Conservation (phyloP, 2,888 invertebrate species). For the Athrips mouffetella region DNA sequence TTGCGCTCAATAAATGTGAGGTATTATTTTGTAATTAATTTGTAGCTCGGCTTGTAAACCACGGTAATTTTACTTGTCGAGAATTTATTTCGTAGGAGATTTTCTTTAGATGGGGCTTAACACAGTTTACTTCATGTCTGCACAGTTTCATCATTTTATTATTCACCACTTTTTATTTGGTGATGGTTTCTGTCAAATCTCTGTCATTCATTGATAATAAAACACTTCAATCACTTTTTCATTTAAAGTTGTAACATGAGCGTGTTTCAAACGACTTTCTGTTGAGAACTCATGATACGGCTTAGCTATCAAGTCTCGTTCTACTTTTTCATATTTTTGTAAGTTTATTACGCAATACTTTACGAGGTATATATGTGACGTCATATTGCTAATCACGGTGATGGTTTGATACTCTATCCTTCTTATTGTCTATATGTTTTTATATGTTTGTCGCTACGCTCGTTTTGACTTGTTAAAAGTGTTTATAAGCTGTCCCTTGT, state of each 20-base stretch:
- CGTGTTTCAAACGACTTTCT: not conserved
- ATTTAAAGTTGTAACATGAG: constrained; percentile 7
- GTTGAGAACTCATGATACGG: constrained; percentile 11
- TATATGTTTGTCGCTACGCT: constrained; percentile 21
- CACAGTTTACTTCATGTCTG: constrained; percentile 57
- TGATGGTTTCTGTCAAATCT: constrained; percentile 45
- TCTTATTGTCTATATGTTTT: constrained; percentile 39
- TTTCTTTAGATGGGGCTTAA: constrained; percentile 50
- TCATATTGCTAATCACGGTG: constrained; percentile 61
- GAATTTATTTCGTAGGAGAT: constrained; percentile 36
- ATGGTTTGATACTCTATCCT: constrained; percentile 71
- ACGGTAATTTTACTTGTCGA: constrained; percentile 22
- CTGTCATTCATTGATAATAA: constrained; percentile 12
- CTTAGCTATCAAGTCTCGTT: not conserved
- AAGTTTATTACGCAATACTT: no score
- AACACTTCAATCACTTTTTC: constrained; percentile 1
- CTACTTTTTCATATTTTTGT: constrained; percentile 16
- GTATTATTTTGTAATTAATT: constrained; percentile 39
- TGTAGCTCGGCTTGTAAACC: constrained; percentile 32
- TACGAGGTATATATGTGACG: constrained; percentile 35
- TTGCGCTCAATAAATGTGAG: constrained; percentile 28
- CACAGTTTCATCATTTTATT: constrained; percentile 58
- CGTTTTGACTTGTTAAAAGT: constrained; percentile 24
- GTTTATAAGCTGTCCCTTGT: constrained; percentile 34
- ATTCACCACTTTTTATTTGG: constrained; percentile 44